These are phyloP conservation scores for Endotricha flammealis DNA, from an alignment of 2,888 invertebrate genomes.

Conservation along the genomic window DNA sequence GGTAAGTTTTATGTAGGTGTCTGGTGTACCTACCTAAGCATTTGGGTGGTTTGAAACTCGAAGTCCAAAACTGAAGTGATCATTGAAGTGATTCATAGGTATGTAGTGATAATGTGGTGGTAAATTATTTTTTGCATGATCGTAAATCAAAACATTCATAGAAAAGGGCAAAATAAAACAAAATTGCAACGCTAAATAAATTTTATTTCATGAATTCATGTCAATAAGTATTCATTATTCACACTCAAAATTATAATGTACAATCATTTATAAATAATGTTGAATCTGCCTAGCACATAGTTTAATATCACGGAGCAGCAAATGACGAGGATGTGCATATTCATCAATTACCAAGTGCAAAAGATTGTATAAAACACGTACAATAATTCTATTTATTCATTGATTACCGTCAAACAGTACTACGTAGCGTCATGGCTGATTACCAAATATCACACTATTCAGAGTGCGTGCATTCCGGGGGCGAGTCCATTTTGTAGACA, in stretches of 20 bases:
- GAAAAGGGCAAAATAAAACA: slow-evolving; percentile 35
- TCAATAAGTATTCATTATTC: slow-evolving; percentile 54
- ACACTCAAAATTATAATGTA: slow-evolving; percentile 56
- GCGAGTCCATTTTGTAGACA: no score
- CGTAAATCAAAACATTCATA: no score
- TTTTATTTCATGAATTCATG: slow-evolving; percentile 55
- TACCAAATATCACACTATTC: slow-evolving; percentile 8
- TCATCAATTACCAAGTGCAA: slow-evolving; percentile 21
- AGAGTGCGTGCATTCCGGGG: no score
- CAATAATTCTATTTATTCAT: slow-evolving; percentile 11
- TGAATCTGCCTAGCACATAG: slow-evolving; percentile 40
- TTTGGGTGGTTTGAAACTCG: no score
- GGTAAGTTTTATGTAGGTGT: no score
- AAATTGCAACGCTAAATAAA: slow-evolving; percentile 61
- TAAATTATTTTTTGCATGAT: no score
- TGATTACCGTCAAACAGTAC: slow-evolving; percentile 13
- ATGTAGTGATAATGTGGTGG: no score
- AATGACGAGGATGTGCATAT: slow-evolving; percentile 37
- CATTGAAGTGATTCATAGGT: no score
- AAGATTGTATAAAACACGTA: slow-evolving; percentile 13
- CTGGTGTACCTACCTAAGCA: no score
- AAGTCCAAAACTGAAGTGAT: no score
- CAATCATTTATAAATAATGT: slow-evolving; percentile 39
- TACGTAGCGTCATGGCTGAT: slow-evolving; percentile 21
- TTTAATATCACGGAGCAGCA: slow-evolving; percentile 47